Base-by-base conservation (phyloP, 2,797 vertebrate genomes). In the Dipus sagitta region DNA sequence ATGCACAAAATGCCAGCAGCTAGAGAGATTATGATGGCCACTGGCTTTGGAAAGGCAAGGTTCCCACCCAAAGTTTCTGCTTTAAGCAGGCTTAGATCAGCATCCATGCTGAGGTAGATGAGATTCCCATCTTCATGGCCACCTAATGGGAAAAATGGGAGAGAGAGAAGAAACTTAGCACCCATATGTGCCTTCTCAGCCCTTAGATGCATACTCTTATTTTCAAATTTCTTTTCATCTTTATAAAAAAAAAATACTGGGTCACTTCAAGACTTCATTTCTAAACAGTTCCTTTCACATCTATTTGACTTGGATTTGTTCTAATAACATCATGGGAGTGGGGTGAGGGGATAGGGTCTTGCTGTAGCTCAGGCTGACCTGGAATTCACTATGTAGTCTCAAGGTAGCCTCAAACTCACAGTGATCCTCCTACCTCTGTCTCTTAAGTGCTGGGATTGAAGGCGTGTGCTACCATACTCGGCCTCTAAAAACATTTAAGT, bases 11-110 rank as follows among this genome's bases (percentile, higher is more conserved):
- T 26, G 6, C 15, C 24, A 21, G 47, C 13, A 74, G 20, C 26
- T 42, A 13, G 58, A 30, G 30, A 17, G 74, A 80, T n/a, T 86
- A 18, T 90, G 60, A 92, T 60, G 38, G 60, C 17, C 68, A 6
- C 9, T 68, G n/a, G 24, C 6, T 72, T 64, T 93, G 88, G 47
- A 89, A 47, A 94, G 79, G 67, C 47, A 82, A 75, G 62, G 24
- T 70, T 85, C 34, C 75, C 26, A n/a, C 68, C 28, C 54, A 70
- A 86, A 78, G 60, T 58, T 34, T 64, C 42, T 86, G 26, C 67
- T 92, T 79, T 68, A 78, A 85, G 30, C 52, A 85, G 68, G 14
- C 80, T 24, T 64, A 52, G 52, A 92, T 47, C 24, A 78, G 17
- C 1, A 67, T 68, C 38, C 15, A 64, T 38, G 12, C 11, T 86